Evolutionary conservation across 2,888 invertebrate species (phyloP), one percentile per base, ranked within the genome.

Genomic region (Cecidostiba fungosa): DNA sequence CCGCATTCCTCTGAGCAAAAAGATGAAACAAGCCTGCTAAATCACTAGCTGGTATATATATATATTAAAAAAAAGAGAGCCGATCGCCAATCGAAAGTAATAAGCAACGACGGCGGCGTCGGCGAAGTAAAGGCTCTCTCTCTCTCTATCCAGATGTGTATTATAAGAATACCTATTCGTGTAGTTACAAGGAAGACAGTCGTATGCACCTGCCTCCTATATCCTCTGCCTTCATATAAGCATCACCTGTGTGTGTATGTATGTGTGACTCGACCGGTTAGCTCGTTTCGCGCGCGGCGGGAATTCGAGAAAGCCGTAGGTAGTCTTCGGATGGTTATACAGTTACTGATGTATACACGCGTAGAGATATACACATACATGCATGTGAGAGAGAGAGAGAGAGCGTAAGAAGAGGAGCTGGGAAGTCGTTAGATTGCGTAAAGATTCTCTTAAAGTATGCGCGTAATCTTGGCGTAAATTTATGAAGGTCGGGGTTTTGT

Each of bases 321-420:
- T 16, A n/a, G 50, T 50, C 23, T 1, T 62, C 66, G 66, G 66
- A 66, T 66, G 66, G 8, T 66, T 66, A 66, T 66, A 66, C 66
- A 66, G 66, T 66, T 66, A 66, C 10, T 3, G 29, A 12, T 12
- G 66, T 16, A 1, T 16, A 66, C 66, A 16, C 10, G 2, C 12
- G 26, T 43, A n/a, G 8, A 10, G 1, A 47, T 14, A 16, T 26
- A 26, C 10, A 23, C 0, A n/a, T 1, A 19, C 23, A 26, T 14
- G 1, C 0, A 26, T 26, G 0, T 62, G 12, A 5, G 62, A 26
- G 3, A 8, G 29, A 29, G 14, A 29, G 8, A 29, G 3, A 29
- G 26, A 23, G 50, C n/a, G 72, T 73, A 47, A 73, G 72, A 43
- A 73, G 72, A 73, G 72, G 39, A 73, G 47, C 73, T 26, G 47